Conservation (phyloP, 2,888 invertebrate genomes). For the Linnaemya vulpina region DNA sequence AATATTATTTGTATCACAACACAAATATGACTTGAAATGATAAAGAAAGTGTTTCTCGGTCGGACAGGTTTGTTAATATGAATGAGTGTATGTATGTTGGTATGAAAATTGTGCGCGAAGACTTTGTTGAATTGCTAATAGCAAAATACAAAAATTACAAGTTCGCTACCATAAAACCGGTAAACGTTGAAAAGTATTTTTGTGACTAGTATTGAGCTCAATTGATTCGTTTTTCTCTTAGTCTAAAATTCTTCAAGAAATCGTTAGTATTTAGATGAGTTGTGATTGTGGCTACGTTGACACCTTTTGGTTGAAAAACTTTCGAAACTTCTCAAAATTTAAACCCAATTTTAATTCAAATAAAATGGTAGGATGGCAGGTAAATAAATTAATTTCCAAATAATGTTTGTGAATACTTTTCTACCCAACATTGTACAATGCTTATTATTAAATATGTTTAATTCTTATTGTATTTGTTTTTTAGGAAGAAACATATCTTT, state of each 20-base stretch:
- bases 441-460: too few species aligned
- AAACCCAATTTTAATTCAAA: constrained; percentile 49
- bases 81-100: neutral
- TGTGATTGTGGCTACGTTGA: constrained; percentile 70
- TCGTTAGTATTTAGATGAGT: constrained; percentile 57
- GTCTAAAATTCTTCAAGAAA: constrained; percentile 27
- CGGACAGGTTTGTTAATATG: constrained; percentile 12
- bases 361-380: constrained; percentile 64
- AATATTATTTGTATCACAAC: constrained; percentile 5
- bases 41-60: constrained; percentile 58
- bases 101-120: constrained; percentile 31
- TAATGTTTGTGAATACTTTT: neutral
- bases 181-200: constrained; percentile 36
- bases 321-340: constrained; percentile 31
- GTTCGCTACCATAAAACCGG: constrained; percentile 60
- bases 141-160: constrained; percentile 28
- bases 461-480: constrained; percentile 54
- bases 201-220: constrained; percentile 18
- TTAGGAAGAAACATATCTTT: constrained; percentile 85
- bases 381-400: constrained; percentile 38
- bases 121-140: constrained; percentile 49
- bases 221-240: constrained; percentile 39
- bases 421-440: neutral
- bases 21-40: constrained; percentile 29
- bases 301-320: constrained; percentile 61